Evolutionary conservation across 2,113 vertebrate genomes (phyloP).

Genomic region (Perca flavescens): DNA sequence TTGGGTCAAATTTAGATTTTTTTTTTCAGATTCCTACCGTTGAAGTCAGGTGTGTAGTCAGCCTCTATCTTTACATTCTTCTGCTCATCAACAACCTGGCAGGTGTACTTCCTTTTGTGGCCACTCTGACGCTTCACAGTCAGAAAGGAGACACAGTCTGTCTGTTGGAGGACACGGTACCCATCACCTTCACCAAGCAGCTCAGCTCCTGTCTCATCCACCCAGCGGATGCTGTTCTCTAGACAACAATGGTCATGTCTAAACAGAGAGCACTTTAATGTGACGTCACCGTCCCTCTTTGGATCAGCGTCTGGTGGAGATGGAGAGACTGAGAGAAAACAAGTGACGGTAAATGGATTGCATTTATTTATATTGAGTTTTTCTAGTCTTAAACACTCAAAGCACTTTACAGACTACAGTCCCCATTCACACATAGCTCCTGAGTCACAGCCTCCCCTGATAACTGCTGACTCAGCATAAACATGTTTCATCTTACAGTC

Average conservation of each 20-base stretch:
- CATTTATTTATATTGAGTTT: too few relatives aligned
- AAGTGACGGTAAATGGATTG: background rate
- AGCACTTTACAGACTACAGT: too few relatives aligned
- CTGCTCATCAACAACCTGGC: background rate
- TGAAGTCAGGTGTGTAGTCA: conserved; percentile 13
- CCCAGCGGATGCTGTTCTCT: background rate
- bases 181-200: background rate
- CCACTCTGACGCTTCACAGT: conserved; percentile 18
- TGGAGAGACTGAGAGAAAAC: conserved; percentile 42
- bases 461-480: too few relatives aligned
- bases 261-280: conserved; percentile 31
- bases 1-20: background rate
- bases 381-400: too few relatives aligned
- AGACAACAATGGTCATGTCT: accelerated
- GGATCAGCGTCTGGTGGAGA: background rate
- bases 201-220: conserved; percentile 16
- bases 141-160: conserved; percentile 4
- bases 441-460: too few relatives aligned
- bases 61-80: background rate
- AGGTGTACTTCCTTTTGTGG: conserved; percentile 32
- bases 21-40: too few relatives aligned
- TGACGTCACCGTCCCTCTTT: background rate
- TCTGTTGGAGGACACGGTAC: background rate
- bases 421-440: too few relatives aligned
- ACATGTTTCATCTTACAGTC: too few relatives aligned